phyloP scores from a whole-genome alignment of 2,888 invertebrate genomes.

The Agrypnus murinus region DNA sequence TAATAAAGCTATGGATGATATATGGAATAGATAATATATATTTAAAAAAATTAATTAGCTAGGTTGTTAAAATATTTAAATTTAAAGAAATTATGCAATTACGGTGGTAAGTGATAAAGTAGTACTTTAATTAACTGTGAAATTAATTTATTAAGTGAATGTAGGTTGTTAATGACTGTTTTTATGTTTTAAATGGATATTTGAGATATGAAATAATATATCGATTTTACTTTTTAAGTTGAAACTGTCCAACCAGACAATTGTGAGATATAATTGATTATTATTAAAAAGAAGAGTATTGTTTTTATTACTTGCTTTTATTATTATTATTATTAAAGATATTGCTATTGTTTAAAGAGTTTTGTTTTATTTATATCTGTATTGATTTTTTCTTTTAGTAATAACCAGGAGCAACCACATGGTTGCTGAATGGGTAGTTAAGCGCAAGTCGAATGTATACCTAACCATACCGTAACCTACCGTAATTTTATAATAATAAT shows the following conservation, averaged over 20 bases:
- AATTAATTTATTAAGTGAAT: slow-evolving; percentile 38
- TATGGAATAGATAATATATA: slow-evolving; percentile 81
- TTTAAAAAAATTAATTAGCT: slow-evolving; percentile 25
- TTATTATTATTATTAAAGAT: slow-evolving; percentile 27
- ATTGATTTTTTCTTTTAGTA: too few species aligned
- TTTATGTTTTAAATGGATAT: slow-evolving; percentile 18
- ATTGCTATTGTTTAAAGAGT: neutral
- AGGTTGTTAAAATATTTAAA: slow-evolving; percentile 25
- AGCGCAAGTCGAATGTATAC: too few species aligned
- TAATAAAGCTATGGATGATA: slow-evolving; percentile 87
- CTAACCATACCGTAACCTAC: too few species aligned
- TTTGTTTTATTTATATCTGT: too few species aligned
- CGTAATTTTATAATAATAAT: too few species aligned
- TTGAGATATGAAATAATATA: slow-evolving; percentile 16
- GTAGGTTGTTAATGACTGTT: slow-evolving; percentile 19
- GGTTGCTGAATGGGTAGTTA: too few species aligned
- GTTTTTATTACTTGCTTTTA: slow-evolving; percentile 26
- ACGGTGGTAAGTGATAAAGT: slow-evolving; percentile 34
- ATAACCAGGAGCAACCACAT: too few species aligned
- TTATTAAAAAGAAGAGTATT: neutral
- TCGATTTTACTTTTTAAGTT: slow-evolving; percentile 5
- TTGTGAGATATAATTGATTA: neutral
- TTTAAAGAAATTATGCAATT: slow-evolving; percentile 22
- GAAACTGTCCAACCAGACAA: neutral
- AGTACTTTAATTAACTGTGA: slow-evolving; percentile 33